Base-by-base conservation (phyloP, 2,113 vertebrate species). In the Hystrix brachyura region DNA sequence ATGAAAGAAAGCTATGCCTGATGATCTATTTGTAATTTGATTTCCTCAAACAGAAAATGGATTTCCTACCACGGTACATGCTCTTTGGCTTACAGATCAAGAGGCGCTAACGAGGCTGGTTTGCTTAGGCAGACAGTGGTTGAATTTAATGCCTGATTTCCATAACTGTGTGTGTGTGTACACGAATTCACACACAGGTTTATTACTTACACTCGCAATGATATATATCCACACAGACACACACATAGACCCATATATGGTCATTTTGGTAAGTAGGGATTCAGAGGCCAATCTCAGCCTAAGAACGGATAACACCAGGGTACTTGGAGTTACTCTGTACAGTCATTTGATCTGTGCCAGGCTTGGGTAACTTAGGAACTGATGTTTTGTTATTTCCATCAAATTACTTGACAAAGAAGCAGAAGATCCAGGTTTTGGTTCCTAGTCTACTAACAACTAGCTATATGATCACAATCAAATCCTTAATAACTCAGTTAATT, bases 11-110 rank as follows among this genome's bases (percentile, higher is more conserved):
- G 21, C 71, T 18, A 78, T 8, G 43, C 46, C 13, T 65, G 6
- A 32, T 67, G 8, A 82, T 62, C 13, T 62, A 91, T 46, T 87
- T 76, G 84, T n/a, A 62, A 80, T 94, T 74, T 79, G 84, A 62
- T 48, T 53, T 92, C 2, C 10, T 93, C 34, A 81, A 4, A 14
- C 76, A 55, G 34, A 83, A 78, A 94, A 69, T 3, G 15, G 8
- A 13, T 80, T 82, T 76, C 62, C 46, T 38, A 38, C 18, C 15
- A 18, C 3, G 48, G 8, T 32, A 0, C 15, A 19, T 38, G 15
- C 27, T 59, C 21, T 90, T 95, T 23, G 29, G 27, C 6, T 51
- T 76, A 74, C 88, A 79, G 17, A 69, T 19, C 25, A 80, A 60
- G 79, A 18, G 7, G 83, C 7, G 7, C 9, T 64, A 10, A 57